A percentile compares a stretch with the other conserved stretches of the same genome.
These are phyloP conservation scores for Tauraco erythrolophus DNA, from an alignment of 2,113 vertebrate genomes.

Conservation along the genomic window DNA sequence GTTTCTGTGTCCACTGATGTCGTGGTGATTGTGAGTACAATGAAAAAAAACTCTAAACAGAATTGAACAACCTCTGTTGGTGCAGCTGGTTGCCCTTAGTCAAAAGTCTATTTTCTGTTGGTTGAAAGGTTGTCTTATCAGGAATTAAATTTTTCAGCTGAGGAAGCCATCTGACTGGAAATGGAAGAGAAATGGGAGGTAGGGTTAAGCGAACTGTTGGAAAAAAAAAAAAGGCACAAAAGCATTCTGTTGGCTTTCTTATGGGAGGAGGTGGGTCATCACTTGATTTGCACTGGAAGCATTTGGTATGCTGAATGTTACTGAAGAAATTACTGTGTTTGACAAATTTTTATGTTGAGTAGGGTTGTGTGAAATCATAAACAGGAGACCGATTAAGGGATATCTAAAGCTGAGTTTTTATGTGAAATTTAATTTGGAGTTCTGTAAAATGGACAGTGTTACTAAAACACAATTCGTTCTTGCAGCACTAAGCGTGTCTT, in stretches of 20 bases:
- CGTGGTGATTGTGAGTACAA: neutral
- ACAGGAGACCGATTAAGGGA: neutral
- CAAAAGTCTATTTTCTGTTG: slow-evolving; percentile 39
- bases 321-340: neutral
- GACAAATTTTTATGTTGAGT: neutral
- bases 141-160: slow-evolving; percentile 57
- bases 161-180: neutral
- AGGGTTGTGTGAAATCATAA: neutral
- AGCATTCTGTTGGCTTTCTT: neutral
- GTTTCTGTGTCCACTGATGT: slow-evolving; percentile 5
- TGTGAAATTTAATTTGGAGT: slow-evolving; percentile 49
- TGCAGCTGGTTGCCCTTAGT: neutral
- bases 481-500: neutral
- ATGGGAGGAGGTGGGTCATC: neutral
- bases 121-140: slow-evolving; percentile 52
- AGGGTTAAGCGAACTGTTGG: slow-evolving; percentile 21
- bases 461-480: neutral
- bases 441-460: neutral
- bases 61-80: neutral
- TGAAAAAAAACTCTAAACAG: neutral
- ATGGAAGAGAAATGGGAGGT: neutral
- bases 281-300: neutral
- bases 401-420: neutral
- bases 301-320: neutral
- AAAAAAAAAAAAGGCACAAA: neutral